Base-by-base conservation (phyloP, 2,113 vertebrate species). In the Spermophilus dauricus region DNA sequence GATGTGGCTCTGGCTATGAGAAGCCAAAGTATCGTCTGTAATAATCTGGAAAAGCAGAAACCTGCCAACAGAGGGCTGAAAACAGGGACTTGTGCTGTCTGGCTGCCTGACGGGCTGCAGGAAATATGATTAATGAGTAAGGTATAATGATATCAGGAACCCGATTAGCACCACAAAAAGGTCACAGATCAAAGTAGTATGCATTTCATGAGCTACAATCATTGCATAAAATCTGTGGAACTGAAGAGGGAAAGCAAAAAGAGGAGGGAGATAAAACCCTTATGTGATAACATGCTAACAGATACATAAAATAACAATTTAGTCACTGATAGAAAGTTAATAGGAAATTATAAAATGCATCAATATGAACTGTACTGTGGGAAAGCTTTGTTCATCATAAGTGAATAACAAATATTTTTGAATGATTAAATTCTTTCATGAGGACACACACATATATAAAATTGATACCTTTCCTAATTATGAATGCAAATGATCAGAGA, bases 41-140 rank as follows among this genome's bases (percentile, higher is more conserved):
- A 99, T 99, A 99, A 99, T 99, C 98, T 98, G 98, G 97, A 98
- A 98, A 98, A 98, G 98, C 98, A 99, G 98, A 99, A 98, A 98
- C 82, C 98, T 99, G 99, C 99, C 99, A 99, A 98, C 98, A 97
- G 97, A 65, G 96, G 98, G 98, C 98, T 98, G 98, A 97, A 98
- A 99, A 98, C 97, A 97, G 98, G 98, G 98, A 98, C 98, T 97
- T 34, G 97, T 86, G 98, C 98, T 99, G 99, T 98, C 99, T 99
- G 98, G 96, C 98, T 98, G 98, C 96, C 98, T 98, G 98, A 98
- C 98, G 98, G 98, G 98, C 97, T 98, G 98, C 99, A 98, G 98
- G 98, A 99, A 99, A 99, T 99, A 99, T 99, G 99, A 99, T 99
- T 99, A 99, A 99, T 99, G 99, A 99, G 98, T 98, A 98, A 99